These are phyloP conservation scores for Toxonevra muliebris DNA, from an alignment of 2,888 invertebrate species.

Conservation along the genomic window DNA sequence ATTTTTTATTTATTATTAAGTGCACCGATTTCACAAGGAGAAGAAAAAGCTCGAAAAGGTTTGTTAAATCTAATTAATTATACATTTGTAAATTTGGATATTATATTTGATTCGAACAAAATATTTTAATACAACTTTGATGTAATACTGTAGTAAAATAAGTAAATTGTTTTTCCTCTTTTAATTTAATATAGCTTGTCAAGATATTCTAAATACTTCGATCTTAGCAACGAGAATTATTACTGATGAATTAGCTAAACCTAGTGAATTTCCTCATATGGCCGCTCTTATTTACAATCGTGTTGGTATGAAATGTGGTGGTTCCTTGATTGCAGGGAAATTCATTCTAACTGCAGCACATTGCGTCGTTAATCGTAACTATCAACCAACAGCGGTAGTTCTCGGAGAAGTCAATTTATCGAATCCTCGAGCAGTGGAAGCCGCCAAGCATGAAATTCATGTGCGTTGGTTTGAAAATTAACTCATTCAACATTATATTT, in stretches of 20 bases:
- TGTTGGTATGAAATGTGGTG: conserved; percentile 54
- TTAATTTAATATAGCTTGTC: no score
- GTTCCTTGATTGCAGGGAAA: conserved; percentile 52
- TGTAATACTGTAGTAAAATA: no score
- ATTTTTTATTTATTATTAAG: no score
- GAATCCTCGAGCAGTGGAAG: conserved; percentile 23
- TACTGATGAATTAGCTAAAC: conserved; percentile 47
- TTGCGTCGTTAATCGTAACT: conserved; percentile 48
- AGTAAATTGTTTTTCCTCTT: no score
- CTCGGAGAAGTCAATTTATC: conserved; percentile 52
- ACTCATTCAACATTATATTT: no score
- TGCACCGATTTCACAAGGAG: no score
- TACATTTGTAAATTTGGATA: no score
- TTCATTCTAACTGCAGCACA: conserved; percentile 60
- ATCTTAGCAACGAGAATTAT: conserved; percentile 54
- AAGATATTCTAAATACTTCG: conserved; percentile 28
- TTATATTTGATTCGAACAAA: no score
- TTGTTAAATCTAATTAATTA: no score
- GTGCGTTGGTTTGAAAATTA: no score
- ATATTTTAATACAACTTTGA: no score
- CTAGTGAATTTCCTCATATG: conserved; percentile 60
- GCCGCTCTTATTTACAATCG: conserved; percentile 51
- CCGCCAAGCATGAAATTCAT: background rate
- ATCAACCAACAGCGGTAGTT: conserved; percentile 49
- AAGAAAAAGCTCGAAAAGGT: no score